Evolutionary conservation across 2,113 vertebrate species (phyloP), one percentile per base, ranked within the genome.

Genomic region (Hassar affinis): DNA sequence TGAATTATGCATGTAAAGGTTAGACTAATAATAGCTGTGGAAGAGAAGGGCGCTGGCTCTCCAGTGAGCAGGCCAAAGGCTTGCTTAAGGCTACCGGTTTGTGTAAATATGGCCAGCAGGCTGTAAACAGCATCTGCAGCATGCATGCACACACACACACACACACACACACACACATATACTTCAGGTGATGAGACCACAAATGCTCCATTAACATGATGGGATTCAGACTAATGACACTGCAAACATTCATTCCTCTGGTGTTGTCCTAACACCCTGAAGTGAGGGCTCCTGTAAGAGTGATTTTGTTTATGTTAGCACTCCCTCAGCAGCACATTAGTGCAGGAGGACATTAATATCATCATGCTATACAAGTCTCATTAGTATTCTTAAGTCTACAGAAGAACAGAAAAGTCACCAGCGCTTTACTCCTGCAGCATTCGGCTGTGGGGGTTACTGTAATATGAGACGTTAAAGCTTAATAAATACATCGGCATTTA

Each of bases 81-180:
- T 81, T 86, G 91, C 86, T 90, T 84, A 85, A 87, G 86, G 89
- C 86, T 87, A 90, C 61, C 86, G 76, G 59, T 94, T 94, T 94
- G 94, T 97, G 95, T 98, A 97, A 97, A 94, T 96, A 98, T 95
- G 88, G 91, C 92, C 93, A 93, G 92, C 92, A 93, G 93, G 95
- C 94, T 95, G 95, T 94, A 95, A 95, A 94, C 94, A 94, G 91
- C 85, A 85, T 88, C 92, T 93, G 92, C 84, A 69, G 77, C 82
- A 84, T 79, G 77, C 82, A 84, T 79, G 72, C 54, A 75, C 69
- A 82, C 68, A 66, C 45, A 51, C 45, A 68, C 78, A 80, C 61
- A 92, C 3, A 82, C 54, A 61, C 69, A 75, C 68, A 66, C 45
- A 49, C 45, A 68, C 78, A 80, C 78, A 80, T 27, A 83, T 17